Evolutionary conservation across 2,888 invertebrate species (phyloP).

Genomic region (Limnephilus auricula): DNA sequence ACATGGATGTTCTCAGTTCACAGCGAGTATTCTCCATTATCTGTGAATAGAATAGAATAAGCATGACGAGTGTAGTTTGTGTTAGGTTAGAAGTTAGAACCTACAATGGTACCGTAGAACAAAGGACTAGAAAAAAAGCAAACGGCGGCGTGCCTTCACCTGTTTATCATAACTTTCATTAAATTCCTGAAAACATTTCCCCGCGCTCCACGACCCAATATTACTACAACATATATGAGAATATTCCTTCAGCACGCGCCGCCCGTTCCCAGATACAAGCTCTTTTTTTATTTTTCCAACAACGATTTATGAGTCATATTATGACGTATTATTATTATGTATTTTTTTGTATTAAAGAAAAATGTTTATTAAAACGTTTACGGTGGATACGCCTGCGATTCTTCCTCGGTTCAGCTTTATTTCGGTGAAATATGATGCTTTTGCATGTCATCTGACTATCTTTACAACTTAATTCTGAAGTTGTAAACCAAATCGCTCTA

Average conservation of each 20-base stretch:
- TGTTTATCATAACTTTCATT: constrained; percentile 43
- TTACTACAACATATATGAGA: constrained; percentile 1
- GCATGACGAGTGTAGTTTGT: not conserved
- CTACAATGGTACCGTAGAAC: not conserved
- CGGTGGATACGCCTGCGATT: not conserved
- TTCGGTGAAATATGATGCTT: constrained; percentile 16
- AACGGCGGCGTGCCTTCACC: constrained; percentile 29
- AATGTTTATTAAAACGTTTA: constrained; percentile 36
- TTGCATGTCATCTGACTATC: constrained; percentile 37
- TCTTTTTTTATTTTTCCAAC: constrained; percentile 41
- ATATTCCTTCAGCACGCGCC: constrained; percentile 23
- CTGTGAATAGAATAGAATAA: not conserved
- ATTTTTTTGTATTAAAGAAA: constrained; percentile 42
- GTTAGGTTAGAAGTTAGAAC: not conserved
- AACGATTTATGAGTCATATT: constrained; percentile 38
- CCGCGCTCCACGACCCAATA: constrained; percentile 24
- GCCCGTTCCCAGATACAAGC: constrained; percentile 29
- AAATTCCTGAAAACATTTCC: constrained; percentile 49
- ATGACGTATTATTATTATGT: constrained; percentile 43
- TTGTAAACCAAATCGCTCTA: constrained; percentile 3
- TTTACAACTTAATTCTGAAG: constrained; percentile 35
- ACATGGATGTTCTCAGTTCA: not conserved
- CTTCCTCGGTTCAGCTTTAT: not conserved
- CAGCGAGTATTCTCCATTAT: not conserved
- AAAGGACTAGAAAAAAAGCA: constrained; percentile 33